Percentiles rank a stretch among this genome's conserved stretches.
Evolutionary conservation across 2,797 vertebrate species (phyloP).

Genomic region (Coilia nasus): DNA sequence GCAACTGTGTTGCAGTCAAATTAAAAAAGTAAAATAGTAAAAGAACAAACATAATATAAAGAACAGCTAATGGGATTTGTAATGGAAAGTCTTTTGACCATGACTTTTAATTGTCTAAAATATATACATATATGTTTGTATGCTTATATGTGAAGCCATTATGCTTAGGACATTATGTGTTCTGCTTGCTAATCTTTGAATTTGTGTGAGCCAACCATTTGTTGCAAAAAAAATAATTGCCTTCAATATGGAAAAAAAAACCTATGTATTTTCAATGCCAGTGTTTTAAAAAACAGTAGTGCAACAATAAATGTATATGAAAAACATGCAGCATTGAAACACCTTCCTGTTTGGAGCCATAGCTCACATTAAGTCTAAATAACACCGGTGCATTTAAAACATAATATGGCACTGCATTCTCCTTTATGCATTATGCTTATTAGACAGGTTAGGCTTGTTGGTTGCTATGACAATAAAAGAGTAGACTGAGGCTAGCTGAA

Average conservation of each 20-base stretch:
- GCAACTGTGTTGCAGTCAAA: background rate
- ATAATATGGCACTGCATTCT: background rate
- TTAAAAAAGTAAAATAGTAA: background rate
- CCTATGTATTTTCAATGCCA: conserved; percentile 59
- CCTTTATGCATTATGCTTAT: background rate
- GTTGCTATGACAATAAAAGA: background rate
- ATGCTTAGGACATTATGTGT: conserved; percentile 54
- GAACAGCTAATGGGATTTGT: conserved; percentile 39
- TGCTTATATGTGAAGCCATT: conserved; percentile 63
- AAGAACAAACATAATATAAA: conserved; percentile 26
- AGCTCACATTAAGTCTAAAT: background rate
- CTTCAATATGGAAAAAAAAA: conserved; percentile 47
- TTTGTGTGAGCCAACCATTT: conserved; percentile 51
- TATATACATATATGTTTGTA: conserved; percentile 55
- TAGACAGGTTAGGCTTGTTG: background rate
- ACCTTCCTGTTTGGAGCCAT: background rate
- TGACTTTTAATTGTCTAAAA: conserved; percentile 47
- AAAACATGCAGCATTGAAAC: background rate
- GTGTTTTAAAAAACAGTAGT: conserved; percentile 53
- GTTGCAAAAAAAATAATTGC: conserved; percentile 46
- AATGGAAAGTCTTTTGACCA: conserved; percentile 15
- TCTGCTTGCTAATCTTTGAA: conserved; percentile 63
- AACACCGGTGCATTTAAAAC: background rate
- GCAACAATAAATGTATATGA: conserved; percentile 65
- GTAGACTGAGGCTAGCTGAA: background rate